phyloP scores from a whole-genome alignment of 2,888 invertebrate species.

The Plagiodera versicolora region DNA sequence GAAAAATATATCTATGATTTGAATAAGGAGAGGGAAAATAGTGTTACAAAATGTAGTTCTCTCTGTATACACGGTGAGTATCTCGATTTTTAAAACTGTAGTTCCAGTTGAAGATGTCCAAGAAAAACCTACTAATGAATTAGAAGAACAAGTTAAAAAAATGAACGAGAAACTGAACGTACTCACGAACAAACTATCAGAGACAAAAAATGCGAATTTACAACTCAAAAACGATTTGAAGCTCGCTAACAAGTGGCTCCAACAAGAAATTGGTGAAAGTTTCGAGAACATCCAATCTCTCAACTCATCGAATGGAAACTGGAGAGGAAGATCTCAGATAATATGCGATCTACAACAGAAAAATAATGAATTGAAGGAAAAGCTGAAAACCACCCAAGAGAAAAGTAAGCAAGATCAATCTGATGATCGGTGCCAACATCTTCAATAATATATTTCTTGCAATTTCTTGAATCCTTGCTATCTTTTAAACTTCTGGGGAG shows the following conservation, averaged over 20 bases:
- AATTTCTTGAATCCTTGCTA: no score
- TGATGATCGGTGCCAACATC: no score
- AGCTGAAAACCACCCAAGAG: constrained; percentile 54
- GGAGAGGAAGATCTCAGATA: constrained; percentile 80
- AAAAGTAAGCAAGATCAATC: constrained; percentile 35
- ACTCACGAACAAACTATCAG: constrained; percentile 67
- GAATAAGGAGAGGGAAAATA: constrained; percentile 19
- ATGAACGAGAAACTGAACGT: constrained; percentile 63
- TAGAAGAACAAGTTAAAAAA: constrained; percentile 61
- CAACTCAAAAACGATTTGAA: constrained; percentile 73
- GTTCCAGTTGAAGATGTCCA: constrained; percentile 6
- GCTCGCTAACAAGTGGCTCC: constrained; percentile 71
- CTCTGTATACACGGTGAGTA: constrained; percentile 8
- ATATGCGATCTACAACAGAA: constrained; percentile 70
- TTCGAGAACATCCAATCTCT: constrained; percentile 66
- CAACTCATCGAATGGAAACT: constrained; percentile 62
- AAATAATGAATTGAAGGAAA: constrained; percentile 67
- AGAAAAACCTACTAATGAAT: constrained; percentile 43
- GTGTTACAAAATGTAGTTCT: background rate
- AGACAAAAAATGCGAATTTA: constrained; percentile 68
- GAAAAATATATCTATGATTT: constrained; percentile 59
- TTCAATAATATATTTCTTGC: no score
- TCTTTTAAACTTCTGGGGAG: no score
- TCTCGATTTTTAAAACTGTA: background rate
- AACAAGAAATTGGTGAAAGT: constrained; percentile 75